phyloP scores from a whole-genome alignment of 2,797 vertebrate species.

The Syngnathus rostellatus region DNA sequence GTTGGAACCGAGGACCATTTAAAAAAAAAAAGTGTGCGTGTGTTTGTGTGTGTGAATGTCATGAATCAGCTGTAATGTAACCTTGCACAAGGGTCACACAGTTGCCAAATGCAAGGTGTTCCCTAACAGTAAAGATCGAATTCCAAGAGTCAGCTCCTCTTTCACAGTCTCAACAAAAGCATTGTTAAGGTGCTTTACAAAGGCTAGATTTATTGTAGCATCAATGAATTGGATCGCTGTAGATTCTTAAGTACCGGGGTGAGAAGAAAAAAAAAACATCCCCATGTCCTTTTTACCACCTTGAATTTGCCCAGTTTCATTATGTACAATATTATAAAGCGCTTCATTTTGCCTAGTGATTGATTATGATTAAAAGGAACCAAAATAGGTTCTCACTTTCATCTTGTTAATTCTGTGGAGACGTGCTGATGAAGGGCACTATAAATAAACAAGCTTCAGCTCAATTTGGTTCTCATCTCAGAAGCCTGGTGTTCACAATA shows the following conservation, averaged over 20 bases:
- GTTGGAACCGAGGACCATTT: slow-evolving; percentile 1
- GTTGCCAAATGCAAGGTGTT: neutral
- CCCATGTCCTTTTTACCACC: slow-evolving; percentile 21
- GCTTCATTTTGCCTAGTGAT: slow-evolving; percentile 38
- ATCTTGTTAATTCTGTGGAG: slow-evolving; percentile 27
- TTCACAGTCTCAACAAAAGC: neutral
- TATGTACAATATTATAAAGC: slow-evolving; percentile 44
- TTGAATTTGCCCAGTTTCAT: slow-evolving; percentile 54
- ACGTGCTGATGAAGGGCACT: slow-evolving; percentile 36
- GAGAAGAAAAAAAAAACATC: slow-evolving; percentile 30
- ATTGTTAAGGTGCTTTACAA: neutral
- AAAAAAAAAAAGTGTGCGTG: neutral
- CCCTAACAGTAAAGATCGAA: neutral
- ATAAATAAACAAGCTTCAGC: slow-evolving; percentile 38
- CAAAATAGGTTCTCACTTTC: slow-evolving; percentile 23
- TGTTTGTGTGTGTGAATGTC: neutral
- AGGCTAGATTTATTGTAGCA: slow-evolving; percentile 5
- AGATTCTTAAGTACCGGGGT: slow-evolving; percentile 15
- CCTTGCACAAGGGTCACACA: neutral
- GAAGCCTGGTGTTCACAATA: neutral
- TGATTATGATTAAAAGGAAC: slow-evolving; percentile 35
- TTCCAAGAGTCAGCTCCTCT: slow-evolving; percentile 5
- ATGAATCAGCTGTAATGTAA: neutral
- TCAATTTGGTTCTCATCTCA: slow-evolving; percentile 22
- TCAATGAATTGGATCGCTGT: slow-evolving; percentile 16